A percentile compares a stretch with the other conserved stretches of the same genome.
Conservation (phyloP, 2,888 invertebrate genomes). For the Philereme transversata region DNA sequence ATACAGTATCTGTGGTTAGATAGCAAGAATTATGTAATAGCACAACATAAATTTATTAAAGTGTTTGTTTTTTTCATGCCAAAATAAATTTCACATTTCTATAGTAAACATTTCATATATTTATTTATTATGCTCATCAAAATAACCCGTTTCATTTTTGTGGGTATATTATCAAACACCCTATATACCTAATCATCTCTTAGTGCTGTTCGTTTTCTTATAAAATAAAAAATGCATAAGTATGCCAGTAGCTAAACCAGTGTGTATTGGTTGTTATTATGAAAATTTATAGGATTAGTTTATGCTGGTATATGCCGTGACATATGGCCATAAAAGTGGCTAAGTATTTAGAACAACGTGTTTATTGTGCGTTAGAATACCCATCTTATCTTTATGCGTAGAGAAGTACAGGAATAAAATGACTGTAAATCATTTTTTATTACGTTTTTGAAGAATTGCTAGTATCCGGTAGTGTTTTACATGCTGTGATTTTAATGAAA, state of each 20-base stretch:
- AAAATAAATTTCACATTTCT: no score
- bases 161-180: no score
- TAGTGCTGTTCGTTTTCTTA: no score
- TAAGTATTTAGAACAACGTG: slow-evolving; percentile 70
- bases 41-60: no score
- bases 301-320: slow-evolving; percentile 70
- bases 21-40: no score
- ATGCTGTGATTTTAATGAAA: slow-evolving; percentile 32
- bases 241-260: slow-evolving; percentile 4
- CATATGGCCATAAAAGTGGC: slow-evolving; percentile 69
- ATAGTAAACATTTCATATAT: no score
- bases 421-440: slow-evolving; percentile 57
- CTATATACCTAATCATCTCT: no score
- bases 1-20: no score
- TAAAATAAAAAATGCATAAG: no score
- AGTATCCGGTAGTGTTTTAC: slow-evolving; percentile 33
- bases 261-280: slow-evolving; percentile 41
- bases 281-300: slow-evolving; percentile 58
- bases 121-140: no score
- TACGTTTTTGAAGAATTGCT: slow-evolving; percentile 30
- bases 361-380: slow-evolving; percentile 69
- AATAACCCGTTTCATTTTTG: no score
- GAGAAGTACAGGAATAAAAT: slow-evolving; percentile 57
- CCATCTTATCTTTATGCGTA: slow-evolving; percentile 57
- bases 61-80: no score